Base-by-base conservation (phyloP, 2,113 vertebrate species). In the Platanista minor region DNA sequence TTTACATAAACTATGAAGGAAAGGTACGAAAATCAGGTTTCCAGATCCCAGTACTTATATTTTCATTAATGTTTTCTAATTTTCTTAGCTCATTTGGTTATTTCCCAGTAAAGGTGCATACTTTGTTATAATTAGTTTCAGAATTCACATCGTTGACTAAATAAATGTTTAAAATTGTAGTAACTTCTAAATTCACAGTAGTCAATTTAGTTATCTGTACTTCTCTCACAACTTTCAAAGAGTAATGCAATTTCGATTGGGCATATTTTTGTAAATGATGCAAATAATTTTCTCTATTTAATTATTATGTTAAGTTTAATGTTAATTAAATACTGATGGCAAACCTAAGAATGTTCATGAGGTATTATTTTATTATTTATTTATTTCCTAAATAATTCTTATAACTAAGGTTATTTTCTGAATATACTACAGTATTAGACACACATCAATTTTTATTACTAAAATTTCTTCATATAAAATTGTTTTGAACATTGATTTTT, bases 1-100 rank as follows among this genome's bases (percentile, higher is more conserved):
- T 97, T 94, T 96, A 84, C 74, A 90, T 97, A 71, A 94, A 91
- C 36, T 61, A 49, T 80, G 25, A 84, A 43, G 33, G 20, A 52
- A 18, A 66, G 9, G 4, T 83, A 96, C 87, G 78, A 83, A 95
- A 96, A 95, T 87, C 20, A 96, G 21, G 20, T 84, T 82, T 91
- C 8, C 25, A 87, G 13, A 2, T 74, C 13, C 33, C 3, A 49
- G n/a, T 1, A 67, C 46, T 87, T 25, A 18, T 62, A 80, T 92
- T 97, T 93, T 69, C 41, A 72, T 93, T 88, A 78, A 77, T 54
- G 10, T 66, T 86, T 77, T 88, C 71, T 82, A 14, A 93, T 93
- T 97, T 96, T 91, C 86, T 67, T 91, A 78, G 6, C 9, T 2
- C 13, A 74, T 93, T 87, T 96, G 27, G 3, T 90, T 95, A 81